Conservation (phyloP, 2,797 vertebrate genomes). For the Phaenicophaeus curvirostris region DNA sequence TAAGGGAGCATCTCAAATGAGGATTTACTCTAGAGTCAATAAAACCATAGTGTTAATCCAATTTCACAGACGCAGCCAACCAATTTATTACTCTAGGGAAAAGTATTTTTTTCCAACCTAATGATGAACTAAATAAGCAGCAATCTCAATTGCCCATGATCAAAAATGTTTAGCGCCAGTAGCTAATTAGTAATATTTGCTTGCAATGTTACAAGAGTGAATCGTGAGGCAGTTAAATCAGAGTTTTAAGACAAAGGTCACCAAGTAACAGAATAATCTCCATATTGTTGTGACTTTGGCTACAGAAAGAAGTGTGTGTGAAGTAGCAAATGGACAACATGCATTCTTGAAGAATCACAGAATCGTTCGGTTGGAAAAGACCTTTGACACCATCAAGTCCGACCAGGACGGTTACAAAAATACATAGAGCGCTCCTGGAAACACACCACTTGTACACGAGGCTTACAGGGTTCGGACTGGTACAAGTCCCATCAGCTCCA, state of each 20-base stretch:
- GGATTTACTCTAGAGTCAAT: neutral
- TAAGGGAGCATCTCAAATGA: slow-evolving; percentile 3
- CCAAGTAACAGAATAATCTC: neutral
- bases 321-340: neutral
- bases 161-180: neutral
- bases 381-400: no score
- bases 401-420: no score
- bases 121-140: neutral
- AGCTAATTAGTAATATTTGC: neutral
- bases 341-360: no score
- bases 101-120: neutral
- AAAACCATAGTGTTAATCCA: slow-evolving; percentile 10
- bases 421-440: neutral
- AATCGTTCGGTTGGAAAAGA: no score
- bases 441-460: neutral
- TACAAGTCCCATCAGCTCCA: neutral
- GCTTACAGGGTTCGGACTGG: neutral
- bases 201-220: neutral
- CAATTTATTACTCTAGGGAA: neutral
- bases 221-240: neutral
- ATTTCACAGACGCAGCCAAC: neutral
- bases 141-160: neutral
- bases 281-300: neutral
- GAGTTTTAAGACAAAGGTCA: neutral
- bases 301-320: neutral